Conservation (phyloP, 2,888 invertebrate species). For the Sthenelais limicola region DNA sequence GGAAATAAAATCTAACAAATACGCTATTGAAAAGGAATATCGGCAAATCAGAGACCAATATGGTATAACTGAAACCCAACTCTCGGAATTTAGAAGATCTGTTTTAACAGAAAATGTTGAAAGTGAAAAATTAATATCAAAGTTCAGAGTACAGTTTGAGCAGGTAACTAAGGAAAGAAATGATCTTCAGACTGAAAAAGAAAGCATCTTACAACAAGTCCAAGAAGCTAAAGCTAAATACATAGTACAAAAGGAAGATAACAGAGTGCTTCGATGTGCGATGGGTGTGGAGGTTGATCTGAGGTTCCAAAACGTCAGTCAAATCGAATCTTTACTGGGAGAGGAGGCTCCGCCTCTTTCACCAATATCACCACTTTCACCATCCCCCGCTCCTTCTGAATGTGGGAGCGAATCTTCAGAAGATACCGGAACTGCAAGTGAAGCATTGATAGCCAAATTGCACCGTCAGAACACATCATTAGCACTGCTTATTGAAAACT, state of each 20-base stretch:
- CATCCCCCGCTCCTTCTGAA: slow-evolving; percentile 12
- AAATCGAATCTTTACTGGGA: slow-evolving; percentile 14
- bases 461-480: slow-evolving; percentile 23
- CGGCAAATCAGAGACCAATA: slow-evolving; percentile 20
- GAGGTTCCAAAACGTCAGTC: slow-evolving; percentile 14
- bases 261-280: slow-evolving; percentile 5
- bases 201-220: background rate
- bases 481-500: slow-evolving; percentile 16
- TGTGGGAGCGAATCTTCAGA: slow-evolving; percentile 1
- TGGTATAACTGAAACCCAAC: slow-evolving; percentile 31
- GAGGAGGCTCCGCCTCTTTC: slow-evolving; percentile 20
- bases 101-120: slow-evolving; percentile 27
- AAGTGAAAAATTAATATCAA: slow-evolving; percentile 29
- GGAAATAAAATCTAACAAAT: slow-evolving; percentile 7
- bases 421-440: background rate
- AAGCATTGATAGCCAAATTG: background rate
- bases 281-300: slow-evolving; percentile 20
- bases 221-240: slow-evolving; percentile 14
- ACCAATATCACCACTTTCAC: slow-evolving; percentile 17
- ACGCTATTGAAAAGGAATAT: slow-evolving; percentile 35
- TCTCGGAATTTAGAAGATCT: slow-evolving; percentile 28
- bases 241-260: slow-evolving; percentile 15
- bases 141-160: slow-evolving; percentile 24
- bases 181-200: background rate
- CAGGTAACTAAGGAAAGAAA: slow-evolving; percentile 29